Base-by-base conservation (phyloP, 2,113 vertebrate species). In the Turdus rufiventris region DNA sequence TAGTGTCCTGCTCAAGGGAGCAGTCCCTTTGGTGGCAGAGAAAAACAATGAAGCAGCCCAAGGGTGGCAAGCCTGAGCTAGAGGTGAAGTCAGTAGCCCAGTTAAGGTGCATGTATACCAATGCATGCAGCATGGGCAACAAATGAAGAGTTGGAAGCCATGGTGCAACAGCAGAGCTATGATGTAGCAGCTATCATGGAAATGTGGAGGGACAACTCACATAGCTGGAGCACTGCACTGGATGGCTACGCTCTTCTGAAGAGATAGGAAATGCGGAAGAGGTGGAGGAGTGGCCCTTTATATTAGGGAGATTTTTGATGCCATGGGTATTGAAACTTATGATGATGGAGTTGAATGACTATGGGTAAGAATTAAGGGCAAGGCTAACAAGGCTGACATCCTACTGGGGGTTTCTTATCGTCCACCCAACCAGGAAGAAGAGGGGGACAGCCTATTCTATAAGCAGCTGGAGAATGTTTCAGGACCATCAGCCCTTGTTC, bases 121-220 rank as follows among this genome's bases (percentile, higher is more conserved):
- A 34, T 45, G 33, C 6, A 12, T 0, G 0, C 14, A 74, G 24
- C 14, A 45, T 14, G 8, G 18, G 6, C 9, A 29, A 57, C 18
- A 74, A 34, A 23, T 6, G 18, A 45, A 20, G 25, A 45, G 42
- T 25, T 58, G 33, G 8, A 47, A 3, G 33, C 40, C 25, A 34
- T 10, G 14, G 71, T 45, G 18, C 40, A 73, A 9, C 40, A 73
- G 6, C 10, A 45, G 6, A 34, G 14, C 53, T 57, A 2, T 57
- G 40, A 34, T 58, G 40, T 34, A 45, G 19, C 29, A 0, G 1
- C 25, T 19, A 21, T 58, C 53, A 74, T 2, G 0, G 54, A 74
- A 74, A 74, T 0, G 2, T 56, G 38, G 17, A 43, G 51, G 16
- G 17, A n/a, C 3, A 5, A n/a, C 70, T 56, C 51, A 28, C 24